A percentile compares a stretch with the other conserved stretches of the same genome.
These are phyloP conservation scores for Halocynthia aurantium DNA, from an alignment of 23 tunicate species.

Conservation along the genomic window DNA sequence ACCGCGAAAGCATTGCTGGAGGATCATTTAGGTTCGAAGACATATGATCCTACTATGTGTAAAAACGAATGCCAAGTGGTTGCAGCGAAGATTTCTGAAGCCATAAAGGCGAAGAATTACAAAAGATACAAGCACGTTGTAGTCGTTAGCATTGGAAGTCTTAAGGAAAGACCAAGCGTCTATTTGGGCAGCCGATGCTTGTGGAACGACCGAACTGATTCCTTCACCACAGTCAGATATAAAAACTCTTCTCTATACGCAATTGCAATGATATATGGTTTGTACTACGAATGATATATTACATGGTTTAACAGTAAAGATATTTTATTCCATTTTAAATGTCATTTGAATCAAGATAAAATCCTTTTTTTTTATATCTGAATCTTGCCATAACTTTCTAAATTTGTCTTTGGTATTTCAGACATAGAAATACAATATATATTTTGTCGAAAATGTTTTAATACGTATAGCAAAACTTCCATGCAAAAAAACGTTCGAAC, in stretches of 20 bases:
- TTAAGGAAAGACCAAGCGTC: conserved; percentile 79
- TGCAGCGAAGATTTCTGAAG: conserved; percentile 76
- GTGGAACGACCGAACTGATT: conserved; percentile 97
- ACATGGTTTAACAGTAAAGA: no score
- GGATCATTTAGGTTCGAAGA: conserved; percentile 45
- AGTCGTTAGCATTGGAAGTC: conserved; percentile 84
- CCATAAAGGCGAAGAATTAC: conserved; percentile 48
- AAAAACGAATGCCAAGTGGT: conserved; percentile 46
- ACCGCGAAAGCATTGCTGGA: conserved; percentile 48
- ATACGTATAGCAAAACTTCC: no score
- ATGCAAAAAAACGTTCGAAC: no score
- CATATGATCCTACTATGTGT: conserved; percentile 64
- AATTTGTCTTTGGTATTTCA: no score
- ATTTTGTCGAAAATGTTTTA: no score
- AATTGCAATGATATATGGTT: conserved; percentile 82
- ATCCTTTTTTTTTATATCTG: no score
- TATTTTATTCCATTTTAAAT: no score
- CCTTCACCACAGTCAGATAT: conserved; percentile 70
- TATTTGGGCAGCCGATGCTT: conserved; percentile 88
- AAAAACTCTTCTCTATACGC: conserved; percentile 87
- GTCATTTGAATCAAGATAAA: no score
- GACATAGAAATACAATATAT: no score
- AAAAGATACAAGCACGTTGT: conserved; percentile 91
- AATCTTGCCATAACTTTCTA: no score
- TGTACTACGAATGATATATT: conserved; percentile 58